Conservation (phyloP, 2,113 vertebrate species). For the Zosterops borbonicus region DNA sequence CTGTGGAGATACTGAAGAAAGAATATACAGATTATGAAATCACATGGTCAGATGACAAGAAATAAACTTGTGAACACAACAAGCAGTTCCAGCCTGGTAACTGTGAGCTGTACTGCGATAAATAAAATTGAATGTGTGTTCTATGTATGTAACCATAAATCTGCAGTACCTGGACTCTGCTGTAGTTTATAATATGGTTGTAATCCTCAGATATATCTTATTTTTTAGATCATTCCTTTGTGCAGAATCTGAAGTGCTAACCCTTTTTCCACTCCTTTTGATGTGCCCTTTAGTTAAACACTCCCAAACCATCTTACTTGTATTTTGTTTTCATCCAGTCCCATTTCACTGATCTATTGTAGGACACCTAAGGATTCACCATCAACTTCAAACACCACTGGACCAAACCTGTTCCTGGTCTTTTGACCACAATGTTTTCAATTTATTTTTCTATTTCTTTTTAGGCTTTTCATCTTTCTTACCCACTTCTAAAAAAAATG, state of each 20-base stretch:
- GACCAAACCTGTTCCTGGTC: not conserved
- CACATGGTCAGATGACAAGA: slow-evolving; percentile 84
- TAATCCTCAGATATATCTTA: not conserved
- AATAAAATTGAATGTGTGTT: slow-evolving; percentile 16
- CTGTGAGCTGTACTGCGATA: not conserved
- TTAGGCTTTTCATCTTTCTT: not conserved
- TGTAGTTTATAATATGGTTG: not conserved
- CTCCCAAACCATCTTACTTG: not conserved
- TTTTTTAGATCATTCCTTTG: not conserved
- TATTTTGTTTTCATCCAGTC: not conserved
- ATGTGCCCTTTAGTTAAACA: not conserved
- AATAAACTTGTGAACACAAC: slow-evolving; percentile 41
- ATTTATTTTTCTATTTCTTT: not conserved
- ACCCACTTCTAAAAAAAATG: not conserved
- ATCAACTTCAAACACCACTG: not conserved
- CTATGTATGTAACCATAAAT: not conserved
- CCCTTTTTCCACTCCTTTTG: not conserved
- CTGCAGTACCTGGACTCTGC: not conserved
- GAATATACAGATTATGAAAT: slow-evolving; percentile 82
- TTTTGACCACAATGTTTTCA: not conserved
- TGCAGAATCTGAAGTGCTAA: not conserved
- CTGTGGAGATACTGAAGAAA: slow-evolving; percentile 82
- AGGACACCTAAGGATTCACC: not conserved
- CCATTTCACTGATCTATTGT: not conserved
- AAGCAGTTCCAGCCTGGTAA: not conserved